Base-by-base conservation (phyloP, 2,888 invertebrate genomes). In the Lacanobia wlatinum region DNA sequence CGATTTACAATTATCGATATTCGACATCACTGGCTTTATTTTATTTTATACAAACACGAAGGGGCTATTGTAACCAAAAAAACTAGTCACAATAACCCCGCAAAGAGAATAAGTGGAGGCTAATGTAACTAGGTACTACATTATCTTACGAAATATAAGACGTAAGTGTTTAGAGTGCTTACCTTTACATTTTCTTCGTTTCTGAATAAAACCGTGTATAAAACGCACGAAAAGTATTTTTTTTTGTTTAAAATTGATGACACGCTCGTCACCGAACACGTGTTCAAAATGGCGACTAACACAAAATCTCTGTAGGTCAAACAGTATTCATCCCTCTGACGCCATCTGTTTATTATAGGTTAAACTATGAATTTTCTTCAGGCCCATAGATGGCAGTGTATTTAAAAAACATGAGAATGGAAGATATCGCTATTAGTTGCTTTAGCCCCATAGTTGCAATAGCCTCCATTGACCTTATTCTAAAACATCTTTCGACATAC, bases 81-180 rank as follows among this genome's bases (percentile, higher is more conserved):
- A 48, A 48, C 16, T 48, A 48, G 48, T 7, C 9, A 2, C 48
- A 48, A 18, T 18, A 16, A 18, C 48, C 48, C 48, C 48, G 48
- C 16, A 18, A 48, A 5, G 18, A 16, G n/a, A 7, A 48, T 18
- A 48, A 48, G 6, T 16, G 1, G 48, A 48, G 48, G 48, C 48
- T 16, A 48, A 48, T 18, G 48, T 48, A 48, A 48, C 48, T n/a
- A n/a, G n/a, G n/a, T 48, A 48, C 2, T 18, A 8, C n/a, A 16
- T n/a, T 50, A 50, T n/a, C 50, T n/a, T n/a, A 50, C n/a, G 50
- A 50, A 50, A n/a, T 50, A n/a, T n/a, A 50, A n/a, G n/a, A 50
- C 5, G 6, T 50, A 50, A 50, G 9, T n/a, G 50, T n/a, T 50
- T 8, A 50, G n/a, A n/a, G n/a, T 50, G 7, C n/a, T 5, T 9